Conservation (phyloP, 2,797 vertebrate species). For the Chrysocyon brachyurus region DNA sequence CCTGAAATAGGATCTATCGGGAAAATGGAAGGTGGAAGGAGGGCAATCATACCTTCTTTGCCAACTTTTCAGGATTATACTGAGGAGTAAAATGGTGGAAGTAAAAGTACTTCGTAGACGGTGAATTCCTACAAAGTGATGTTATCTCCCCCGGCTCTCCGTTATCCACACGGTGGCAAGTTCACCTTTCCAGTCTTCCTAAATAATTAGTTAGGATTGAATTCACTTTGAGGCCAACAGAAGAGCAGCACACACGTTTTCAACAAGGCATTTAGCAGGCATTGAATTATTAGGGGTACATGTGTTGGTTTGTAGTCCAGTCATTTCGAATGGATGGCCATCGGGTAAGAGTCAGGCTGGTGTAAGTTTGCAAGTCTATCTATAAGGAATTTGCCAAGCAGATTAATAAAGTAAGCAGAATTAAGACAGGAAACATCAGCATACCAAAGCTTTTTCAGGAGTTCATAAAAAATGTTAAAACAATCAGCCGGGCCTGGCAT, state of each 20-base stretch:
- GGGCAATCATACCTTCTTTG: background rate
- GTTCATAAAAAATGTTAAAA: background rate
- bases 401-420: background rate
- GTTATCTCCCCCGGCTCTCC: background rate
- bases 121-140: background rate
- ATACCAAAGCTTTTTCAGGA: background rate
- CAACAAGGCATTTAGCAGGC: background rate
- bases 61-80: background rate
- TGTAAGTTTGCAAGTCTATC: background rate
- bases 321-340: background rate
- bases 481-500: background rate
- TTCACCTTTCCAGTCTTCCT: background rate
- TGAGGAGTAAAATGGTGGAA: background rate
- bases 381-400: background rate
- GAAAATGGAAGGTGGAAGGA: background rate
- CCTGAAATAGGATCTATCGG: background rate
- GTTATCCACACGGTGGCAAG: background rate
- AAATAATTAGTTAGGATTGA: background rate
- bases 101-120: background rate
- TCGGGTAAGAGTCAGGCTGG: background rate
- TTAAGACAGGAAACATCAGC: background rate
- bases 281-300: background rate
- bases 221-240: background rate
- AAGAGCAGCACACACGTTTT: background rate
- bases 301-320: background rate